Conservation (phyloP, 1,140 invertebrate genomes). For the Meloidogyne hapla region DNA sequence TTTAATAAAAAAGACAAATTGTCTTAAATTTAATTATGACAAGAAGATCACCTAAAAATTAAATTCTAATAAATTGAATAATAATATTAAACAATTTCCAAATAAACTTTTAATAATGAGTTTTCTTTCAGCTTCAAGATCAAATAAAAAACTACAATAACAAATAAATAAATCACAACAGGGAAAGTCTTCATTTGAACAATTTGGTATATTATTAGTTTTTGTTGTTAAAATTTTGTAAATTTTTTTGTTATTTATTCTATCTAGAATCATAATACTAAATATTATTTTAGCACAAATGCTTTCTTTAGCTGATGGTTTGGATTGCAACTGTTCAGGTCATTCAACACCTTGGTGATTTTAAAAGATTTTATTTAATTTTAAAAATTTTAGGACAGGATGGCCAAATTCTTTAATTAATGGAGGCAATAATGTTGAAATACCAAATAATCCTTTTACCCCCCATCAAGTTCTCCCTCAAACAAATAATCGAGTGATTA, state of each 20-base stretch:
- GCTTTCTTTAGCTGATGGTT: constrained; percentile 43
- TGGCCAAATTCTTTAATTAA: too few species aligned
- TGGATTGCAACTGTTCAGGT: constrained; percentile 51
- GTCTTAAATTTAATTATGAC: too few species aligned
- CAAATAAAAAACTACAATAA: constrained; percentile 48
- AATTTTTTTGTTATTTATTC: neutral
- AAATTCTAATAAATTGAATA: too few species aligned
- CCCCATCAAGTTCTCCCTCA: too few species aligned
- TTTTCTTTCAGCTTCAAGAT: constrained; percentile 39
- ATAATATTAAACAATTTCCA: too few species aligned
- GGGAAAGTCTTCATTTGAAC: constrained; percentile 45
- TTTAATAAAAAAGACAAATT: neutral
- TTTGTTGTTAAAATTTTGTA: neutral
- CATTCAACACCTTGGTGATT: neutral
- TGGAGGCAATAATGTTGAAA: too few species aligned
- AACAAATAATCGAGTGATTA: too few species aligned
- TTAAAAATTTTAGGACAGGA: too few species aligned
- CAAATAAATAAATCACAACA: constrained; percentile 45
- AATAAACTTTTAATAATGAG: too few species aligned
- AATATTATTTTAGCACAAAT: constrained; percentile 51
- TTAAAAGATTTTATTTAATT: too few species aligned
- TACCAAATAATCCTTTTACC: too few species aligned
- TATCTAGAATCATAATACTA: too few species aligned
- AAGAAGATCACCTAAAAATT: constrained; percentile 30
- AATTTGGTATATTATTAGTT: constrained; percentile 38